Conservation (phyloP, 2,888 invertebrate species). For the Polydrusus cervinus region DNA sequence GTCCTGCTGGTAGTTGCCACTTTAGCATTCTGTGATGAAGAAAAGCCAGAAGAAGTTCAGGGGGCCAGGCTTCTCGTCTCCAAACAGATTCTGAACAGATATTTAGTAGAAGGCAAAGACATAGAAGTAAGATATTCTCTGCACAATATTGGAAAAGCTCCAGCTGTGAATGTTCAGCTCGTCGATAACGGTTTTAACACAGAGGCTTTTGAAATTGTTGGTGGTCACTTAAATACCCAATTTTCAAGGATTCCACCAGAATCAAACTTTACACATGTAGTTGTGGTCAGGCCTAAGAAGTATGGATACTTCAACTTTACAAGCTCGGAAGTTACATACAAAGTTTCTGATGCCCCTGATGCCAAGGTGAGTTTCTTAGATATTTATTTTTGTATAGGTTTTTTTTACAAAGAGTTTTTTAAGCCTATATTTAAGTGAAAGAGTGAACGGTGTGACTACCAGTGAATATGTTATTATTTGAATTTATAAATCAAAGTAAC, state of each 20-base stretch:
- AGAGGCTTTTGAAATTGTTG: constrained; percentile 91
- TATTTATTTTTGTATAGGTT: neutral
- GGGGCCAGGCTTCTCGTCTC: constrained; percentile 90
- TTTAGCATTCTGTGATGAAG: constrained; percentile 65
- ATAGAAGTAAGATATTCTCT: constrained; percentile 95
- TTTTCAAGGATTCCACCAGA: constrained; percentile 94
- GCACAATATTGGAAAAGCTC: constrained; percentile 93
- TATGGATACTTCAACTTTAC: constrained; percentile 98
- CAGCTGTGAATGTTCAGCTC: constrained; percentile 91
- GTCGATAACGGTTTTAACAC: constrained; percentile 94
- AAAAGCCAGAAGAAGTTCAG: constrained; percentile 79
- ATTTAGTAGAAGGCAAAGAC: constrained; percentile 97
- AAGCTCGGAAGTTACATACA: constrained; percentile 93
- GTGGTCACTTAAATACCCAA: constrained; percentile 87
- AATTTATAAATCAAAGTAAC: too few relatives aligned
- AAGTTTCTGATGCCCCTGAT: constrained; percentile 77
- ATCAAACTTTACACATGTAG: constrained; percentile 94
- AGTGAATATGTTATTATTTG: too few relatives aligned
- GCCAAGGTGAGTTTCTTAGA: constrained; percentile 57
- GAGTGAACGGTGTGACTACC: too few relatives aligned
- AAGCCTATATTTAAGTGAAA: too few relatives aligned
- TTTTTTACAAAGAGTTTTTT: too few relatives aligned
- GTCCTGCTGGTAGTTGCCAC: constrained; percentile 58
- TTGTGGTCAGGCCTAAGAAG: constrained; percentile 91
- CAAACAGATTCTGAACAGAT: constrained; percentile 96